A percentile compares a stretch with the other conserved stretches of the same genome.
These are phyloP conservation scores for Narcine bancroftii DNA, from an alignment of 2,113 vertebrate genomes.

Conservation along the genomic window DNA sequence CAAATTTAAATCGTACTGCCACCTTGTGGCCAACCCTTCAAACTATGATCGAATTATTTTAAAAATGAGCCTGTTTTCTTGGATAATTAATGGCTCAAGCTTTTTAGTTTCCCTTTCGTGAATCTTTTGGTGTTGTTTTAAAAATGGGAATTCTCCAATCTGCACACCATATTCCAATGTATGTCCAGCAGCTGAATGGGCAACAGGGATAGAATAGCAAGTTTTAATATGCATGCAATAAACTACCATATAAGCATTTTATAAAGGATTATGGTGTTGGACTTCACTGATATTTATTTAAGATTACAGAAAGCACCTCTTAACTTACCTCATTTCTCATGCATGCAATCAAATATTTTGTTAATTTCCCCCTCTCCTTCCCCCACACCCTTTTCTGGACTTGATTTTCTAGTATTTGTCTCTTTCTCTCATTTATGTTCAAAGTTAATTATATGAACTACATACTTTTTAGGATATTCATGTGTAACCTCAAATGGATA, in stretches of 20 bases:
- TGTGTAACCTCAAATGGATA: not conserved
- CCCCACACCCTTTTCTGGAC: not conserved
- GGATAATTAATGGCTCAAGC: not conserved
- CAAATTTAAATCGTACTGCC: not conserved
- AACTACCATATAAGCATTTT: not conserved
- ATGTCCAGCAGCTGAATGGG: not conserved
- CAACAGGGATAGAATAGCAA: not conserved
- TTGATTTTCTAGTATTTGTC: not conserved
- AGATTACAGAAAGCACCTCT: not conserved
- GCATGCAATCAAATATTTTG: not conserved
- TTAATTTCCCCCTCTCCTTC: not conserved
- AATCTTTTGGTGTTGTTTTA: not conserved
- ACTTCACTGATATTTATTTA: not conserved
- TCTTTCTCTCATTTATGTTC: not conserved
- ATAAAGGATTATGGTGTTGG: not conserved
- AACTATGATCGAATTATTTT: no score
- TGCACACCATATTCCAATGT: not conserved
- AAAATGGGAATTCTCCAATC: not conserved
- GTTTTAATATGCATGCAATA: not conserved
- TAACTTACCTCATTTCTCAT: not conserved
- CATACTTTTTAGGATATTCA: not conserved
- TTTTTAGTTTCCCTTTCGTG: not conserved
- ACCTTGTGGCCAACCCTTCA: conserved; percentile 21
- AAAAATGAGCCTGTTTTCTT: not conserved
- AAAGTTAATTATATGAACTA: not conserved